phyloP scores from a whole-genome alignment of 2,797 vertebrate species.

The Ficedula albicollis region DNA sequence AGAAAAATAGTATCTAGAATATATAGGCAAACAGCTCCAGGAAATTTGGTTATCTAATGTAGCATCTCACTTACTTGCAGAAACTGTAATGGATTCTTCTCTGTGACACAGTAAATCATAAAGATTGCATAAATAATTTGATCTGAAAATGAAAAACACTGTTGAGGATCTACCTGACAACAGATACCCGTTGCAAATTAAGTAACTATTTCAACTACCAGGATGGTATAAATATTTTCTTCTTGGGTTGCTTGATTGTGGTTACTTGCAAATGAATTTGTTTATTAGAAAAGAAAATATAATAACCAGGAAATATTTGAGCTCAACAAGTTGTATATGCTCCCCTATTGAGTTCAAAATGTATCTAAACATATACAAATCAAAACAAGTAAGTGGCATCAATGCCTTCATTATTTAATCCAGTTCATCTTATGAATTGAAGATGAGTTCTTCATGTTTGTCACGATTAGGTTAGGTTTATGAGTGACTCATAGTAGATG shows the following conservation, averaged over 20 bases:
- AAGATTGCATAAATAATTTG: background rate
- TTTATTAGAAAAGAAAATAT: constrained; percentile 15
- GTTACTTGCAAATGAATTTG: constrained; percentile 20
- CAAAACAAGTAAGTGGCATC: background rate
- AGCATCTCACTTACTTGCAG: constrained; percentile 6
- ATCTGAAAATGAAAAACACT: background rate
- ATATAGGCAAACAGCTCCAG: background rate
- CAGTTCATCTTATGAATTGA: background rate
- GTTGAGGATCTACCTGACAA: background rate
- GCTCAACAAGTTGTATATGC: background rate
- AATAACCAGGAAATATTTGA: constrained; percentile 20
- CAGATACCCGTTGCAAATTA: background rate
- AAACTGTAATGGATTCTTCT: background rate
- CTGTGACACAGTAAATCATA: background rate
- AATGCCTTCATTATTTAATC: background rate
- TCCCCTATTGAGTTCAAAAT: constrained; percentile 19
- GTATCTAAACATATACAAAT: constrained; percentile 24
- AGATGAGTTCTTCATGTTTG: constrained; percentile 11
- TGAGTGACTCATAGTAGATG: background rate
- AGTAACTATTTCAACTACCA: background rate
- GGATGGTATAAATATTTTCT: background rate
- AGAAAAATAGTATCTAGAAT: constrained; percentile 7
- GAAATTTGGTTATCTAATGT: constrained; percentile 1
- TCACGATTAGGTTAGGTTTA: background rate
- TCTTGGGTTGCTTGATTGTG: background rate